Base-by-base conservation (phyloP, 2,797 vertebrate genomes). In the Percopsis omiscomaycus region DNA sequence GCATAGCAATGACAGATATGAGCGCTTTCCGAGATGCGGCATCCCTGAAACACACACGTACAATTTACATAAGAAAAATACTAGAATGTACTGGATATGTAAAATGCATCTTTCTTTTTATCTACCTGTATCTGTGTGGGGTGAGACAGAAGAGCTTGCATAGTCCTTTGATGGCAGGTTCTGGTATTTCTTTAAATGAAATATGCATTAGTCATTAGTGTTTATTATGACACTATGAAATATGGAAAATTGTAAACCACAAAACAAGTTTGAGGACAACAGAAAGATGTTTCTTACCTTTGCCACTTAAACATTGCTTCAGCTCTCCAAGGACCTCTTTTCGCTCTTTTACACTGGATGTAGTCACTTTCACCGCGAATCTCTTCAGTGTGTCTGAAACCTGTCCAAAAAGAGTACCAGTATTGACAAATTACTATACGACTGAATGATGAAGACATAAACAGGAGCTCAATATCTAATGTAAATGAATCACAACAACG, bases 71-170 rank as follows among this genome's bases (percentile, higher is more conserved):
- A 22, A 8, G 3, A 29, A 12, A 27, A 29, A 46, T 0, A 29
- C 28, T 22, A 9, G 51, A 53, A 29, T 30, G 11, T 32, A 9
- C 4, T 37, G 6, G 32, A 37, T 5, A 37, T 37, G 9, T 16
- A 42, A 16, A 12, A 44, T 13, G 30, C 42, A 55, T 13, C 30
- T n/a, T 45, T n/a, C 10, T 8, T 15, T 51, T 15, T 32, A 79
- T 86, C 87, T 84, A 96, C 98, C 94, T 91, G 79, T 99, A 99
- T 83, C 96, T 94, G 89, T 98, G 95, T 68, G 96, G 91, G 10
- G 97, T 98, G 73, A 99, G 90, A 88, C 95, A 98, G 91, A 99
- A 97, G 59, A 99, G 93, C 74, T 95, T 98, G 89, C 96, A 99
- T 30, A 99, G 91, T 58, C 96, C 96, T 89, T 95, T 98, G 72